Evolutionary conservation across 2,113 vertebrate genomes (phyloP).

Genomic region (Takifugu flavidus): DNA sequence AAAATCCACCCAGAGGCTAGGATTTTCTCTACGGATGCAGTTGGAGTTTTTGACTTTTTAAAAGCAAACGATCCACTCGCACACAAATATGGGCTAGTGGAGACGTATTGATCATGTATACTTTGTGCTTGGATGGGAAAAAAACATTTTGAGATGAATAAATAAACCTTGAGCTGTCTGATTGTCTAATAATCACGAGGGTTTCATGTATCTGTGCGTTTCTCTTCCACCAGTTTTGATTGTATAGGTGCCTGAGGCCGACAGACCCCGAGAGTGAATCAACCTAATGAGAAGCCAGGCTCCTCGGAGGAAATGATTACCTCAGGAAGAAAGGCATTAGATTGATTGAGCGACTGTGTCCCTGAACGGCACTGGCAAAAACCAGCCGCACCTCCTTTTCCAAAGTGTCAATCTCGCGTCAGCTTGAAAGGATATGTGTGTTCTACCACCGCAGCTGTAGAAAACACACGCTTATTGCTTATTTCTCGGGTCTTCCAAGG

Average conservation of each 20-base stretch:
- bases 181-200: constrained; percentile 33
- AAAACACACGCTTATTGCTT: constrained; percentile 14
- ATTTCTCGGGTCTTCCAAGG: constrained; percentile 14
- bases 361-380: constrained; percentile 30
- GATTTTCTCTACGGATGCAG: constrained; percentile 9
- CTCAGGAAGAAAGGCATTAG: constrained; percentile 58
- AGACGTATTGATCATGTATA: not conserved
- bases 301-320: constrained; percentile 61
- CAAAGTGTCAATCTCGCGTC: too few relatives aligned
- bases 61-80: constrained; percentile 15
- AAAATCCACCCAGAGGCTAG: not conserved
- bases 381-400: not conserved
- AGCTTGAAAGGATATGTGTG: not conserved
- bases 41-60: not conserved
- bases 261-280: constrained; percentile 52
- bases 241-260: constrained; percentile 48
- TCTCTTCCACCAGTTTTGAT: constrained; percentile 21
- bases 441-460: constrained; percentile 13
- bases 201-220: constrained; percentile 7
- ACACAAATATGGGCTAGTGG: not conserved
- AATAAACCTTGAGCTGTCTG: constrained; percentile 1
- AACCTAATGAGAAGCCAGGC: constrained; percentile 64
- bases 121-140: too few relatives aligned
- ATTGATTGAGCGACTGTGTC: constrained; percentile 62
- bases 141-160: too few relatives aligned